These are phyloP conservation scores for Pseudois nayaur DNA, from an alignment of 2,113 vertebrate species.

Conservation along the genomic window DNA sequence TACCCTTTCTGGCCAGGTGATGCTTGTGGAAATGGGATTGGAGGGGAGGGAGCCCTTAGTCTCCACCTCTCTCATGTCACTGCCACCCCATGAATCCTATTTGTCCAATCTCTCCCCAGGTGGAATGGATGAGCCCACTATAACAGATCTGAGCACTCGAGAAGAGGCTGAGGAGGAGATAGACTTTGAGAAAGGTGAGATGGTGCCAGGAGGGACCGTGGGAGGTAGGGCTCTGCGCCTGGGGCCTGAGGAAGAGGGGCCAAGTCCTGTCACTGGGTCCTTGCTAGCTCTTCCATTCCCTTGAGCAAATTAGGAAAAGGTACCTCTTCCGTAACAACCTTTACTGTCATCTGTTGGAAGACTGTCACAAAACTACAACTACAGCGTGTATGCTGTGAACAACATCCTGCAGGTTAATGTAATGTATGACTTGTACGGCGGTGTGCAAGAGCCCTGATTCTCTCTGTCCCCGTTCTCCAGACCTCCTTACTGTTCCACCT, in stretches of 20 bases:
- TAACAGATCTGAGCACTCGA: conserved; percentile 85
- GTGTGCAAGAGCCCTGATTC: neutral
- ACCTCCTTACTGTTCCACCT: conserved; percentile 86
- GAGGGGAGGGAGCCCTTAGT: neutral
- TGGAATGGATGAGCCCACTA: conserved; percentile 91
- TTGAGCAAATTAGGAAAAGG: neutral
- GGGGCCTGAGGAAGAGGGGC: neutral
- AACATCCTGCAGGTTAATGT: neutral
- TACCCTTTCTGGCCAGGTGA: conserved; percentile 92
- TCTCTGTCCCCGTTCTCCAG: conserved; percentile 68
- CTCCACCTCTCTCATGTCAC: neutral
- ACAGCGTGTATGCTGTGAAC: rapidly evolving
- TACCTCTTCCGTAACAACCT: neutral
- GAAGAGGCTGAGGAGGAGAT: conserved; percentile 86
- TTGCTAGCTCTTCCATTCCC: neutral
- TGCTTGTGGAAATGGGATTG: neutral
- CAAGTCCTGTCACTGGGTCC: neutral
- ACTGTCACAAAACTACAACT: neutral
- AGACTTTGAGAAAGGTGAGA: conserved; percentile 89
- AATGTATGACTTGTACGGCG: rapidly evolving
- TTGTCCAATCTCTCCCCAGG: conserved; percentile 70
- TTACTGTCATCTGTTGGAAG: neutral
- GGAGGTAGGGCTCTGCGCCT: neutral
- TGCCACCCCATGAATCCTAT: neutral
- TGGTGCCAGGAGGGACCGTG: neutral